A percentile compares a stretch with the other conserved stretches of the same genome.
Evolutionary conservation across 2,888 invertebrate species (phyloP).

Genomic region (Dimorphilus gyrociliatus): DNA sequence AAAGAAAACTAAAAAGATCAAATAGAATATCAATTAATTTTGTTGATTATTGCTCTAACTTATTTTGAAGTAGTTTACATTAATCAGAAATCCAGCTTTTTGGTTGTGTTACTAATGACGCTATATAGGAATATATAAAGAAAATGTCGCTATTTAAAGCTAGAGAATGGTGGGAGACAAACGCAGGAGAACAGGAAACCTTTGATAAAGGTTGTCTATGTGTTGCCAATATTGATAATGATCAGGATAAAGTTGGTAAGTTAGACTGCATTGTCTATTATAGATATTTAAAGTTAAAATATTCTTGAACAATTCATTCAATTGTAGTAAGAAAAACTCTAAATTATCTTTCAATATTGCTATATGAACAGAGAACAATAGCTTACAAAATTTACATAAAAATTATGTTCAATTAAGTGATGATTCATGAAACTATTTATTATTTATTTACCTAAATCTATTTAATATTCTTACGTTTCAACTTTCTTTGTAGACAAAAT

Average conservation of each 20-base stretch:
- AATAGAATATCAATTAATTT: too few relatives aligned
- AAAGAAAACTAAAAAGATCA: too few relatives aligned
- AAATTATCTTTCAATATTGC: neutral
- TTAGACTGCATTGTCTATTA: too few relatives aligned
- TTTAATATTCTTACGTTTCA: neutral
- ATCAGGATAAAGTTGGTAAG: constrained; percentile 16
- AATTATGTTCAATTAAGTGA: constrained; percentile 1
- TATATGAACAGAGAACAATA: neutral
- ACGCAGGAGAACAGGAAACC: constrained; percentile 49
- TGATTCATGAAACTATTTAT: neutral
- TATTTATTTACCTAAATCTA: neutral
- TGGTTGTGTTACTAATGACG: too few relatives aligned
- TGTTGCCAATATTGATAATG: constrained; percentile 40
- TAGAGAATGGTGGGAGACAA: constrained; percentile 69
- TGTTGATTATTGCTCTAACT: too few relatives aligned
- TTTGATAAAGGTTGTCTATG: constrained; percentile 45
- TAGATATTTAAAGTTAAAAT: too few relatives aligned
- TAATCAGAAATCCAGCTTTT: too few relatives aligned
- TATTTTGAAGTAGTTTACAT: too few relatives aligned
- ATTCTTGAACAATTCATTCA: too few relatives aligned
- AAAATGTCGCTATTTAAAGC: constrained; percentile 81
- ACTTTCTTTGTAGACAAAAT: constrained; percentile 44
- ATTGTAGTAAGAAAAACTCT: too few relatives aligned
- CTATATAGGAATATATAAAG: too few relatives aligned
- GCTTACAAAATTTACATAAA: neutral